phyloP scores from a whole-genome alignment of 2,113 vertebrate genomes.

The Cynocephalus volans region DNA sequence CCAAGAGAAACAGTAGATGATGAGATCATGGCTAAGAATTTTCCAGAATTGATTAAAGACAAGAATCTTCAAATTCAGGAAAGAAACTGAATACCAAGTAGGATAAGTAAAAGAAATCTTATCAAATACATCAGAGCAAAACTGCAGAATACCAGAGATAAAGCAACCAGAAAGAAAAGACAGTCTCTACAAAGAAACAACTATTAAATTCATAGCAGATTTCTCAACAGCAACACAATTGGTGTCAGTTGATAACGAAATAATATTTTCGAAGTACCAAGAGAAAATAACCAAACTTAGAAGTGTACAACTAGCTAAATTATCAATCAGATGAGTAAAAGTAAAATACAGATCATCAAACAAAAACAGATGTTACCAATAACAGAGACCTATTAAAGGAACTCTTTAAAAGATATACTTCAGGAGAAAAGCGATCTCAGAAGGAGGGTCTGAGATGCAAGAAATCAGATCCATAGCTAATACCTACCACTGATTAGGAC shows the following conservation, averaged over 20 bases:
- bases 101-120: constrained; percentile 7
- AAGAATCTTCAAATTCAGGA: constrained; percentile 38
- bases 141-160: constrained; percentile 38
- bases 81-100: constrained; percentile 28
- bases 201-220: constrained; percentile 11
- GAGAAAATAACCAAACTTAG: constrained; percentile 55
- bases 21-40: constrained; percentile 11
- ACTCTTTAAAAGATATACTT: not conserved
- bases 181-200: not conserved
- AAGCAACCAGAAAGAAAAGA: constrained; percentile 1
- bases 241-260: not conserved
- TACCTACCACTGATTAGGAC: not conserved
- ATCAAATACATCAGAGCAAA: not conserved
- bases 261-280: not conserved
- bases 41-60: constrained; percentile 36
- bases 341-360: constrained; percentile 47
- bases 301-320: not conserved
- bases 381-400: not conserved
- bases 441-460: not conserved
- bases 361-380: constrained; percentile 36
- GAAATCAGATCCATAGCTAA: not conserved
- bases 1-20: not conserved
- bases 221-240: not conserved
- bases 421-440: not conserved
- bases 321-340: not conserved